phyloP scores from a whole-genome alignment of 2,888 invertebrate species.

The Autographa gamma region DNA sequence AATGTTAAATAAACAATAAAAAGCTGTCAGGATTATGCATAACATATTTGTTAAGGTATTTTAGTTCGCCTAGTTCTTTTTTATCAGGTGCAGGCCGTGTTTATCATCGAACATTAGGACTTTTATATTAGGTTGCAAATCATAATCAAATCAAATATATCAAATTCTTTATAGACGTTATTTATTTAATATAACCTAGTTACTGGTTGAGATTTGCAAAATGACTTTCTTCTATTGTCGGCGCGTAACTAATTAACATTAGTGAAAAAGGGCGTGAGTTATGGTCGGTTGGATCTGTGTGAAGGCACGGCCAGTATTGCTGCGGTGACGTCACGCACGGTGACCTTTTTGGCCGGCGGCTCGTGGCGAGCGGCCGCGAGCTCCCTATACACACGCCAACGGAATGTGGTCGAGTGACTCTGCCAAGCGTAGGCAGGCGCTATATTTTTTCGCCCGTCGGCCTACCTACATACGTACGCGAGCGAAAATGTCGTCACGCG shows the following conservation, averaged over 20 bases:
- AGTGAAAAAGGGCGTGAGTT: conserved; percentile 73
- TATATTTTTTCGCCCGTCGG: conserved; percentile 86
- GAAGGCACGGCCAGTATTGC: conserved; percentile 84
- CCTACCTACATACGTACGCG: conserved; percentile 87
- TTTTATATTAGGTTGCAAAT: no score
- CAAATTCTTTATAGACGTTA: neutral
- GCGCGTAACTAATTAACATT: conserved; percentile 68
- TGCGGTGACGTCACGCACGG: conserved; percentile 82
- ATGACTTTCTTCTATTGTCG: conserved; percentile 38
- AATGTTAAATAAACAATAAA: conserved; percentile 38
- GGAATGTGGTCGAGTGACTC: conserved; percentile 87
- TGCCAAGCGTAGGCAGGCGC: conserved; percentile 87
- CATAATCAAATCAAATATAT: no score
- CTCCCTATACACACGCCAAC: conserved; percentile 81
- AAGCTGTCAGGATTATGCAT: conserved; percentile 23
- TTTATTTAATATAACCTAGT: neutral
- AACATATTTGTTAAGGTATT: conserved; percentile 17
- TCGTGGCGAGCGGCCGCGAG: conserved; percentile 75
- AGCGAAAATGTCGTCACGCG: conserved; percentile 90
- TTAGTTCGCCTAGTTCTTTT: conserved; percentile 7
- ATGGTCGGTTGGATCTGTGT: conserved; percentile 66
- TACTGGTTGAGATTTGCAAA: conserved; percentile 2
- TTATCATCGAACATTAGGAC: no score
- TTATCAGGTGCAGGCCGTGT: neutral
- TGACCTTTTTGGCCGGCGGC: conserved; percentile 86